Evolutionary conservation across 2,797 vertebrate genomes (phyloP).

Genomic region (Catamblyrhynchus diadema): DNA sequence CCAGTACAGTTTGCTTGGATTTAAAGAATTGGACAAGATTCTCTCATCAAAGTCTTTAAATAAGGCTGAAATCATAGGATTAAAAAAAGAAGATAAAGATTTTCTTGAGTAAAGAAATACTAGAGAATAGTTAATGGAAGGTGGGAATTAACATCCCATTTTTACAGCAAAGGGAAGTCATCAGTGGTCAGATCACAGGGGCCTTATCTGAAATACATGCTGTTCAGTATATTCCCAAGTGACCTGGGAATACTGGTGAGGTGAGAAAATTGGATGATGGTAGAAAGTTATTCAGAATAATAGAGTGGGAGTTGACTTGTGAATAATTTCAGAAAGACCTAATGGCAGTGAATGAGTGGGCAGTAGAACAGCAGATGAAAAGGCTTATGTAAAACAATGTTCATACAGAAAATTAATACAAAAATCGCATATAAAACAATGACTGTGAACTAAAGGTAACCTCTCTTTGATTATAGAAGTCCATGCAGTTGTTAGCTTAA

Average conservation of each 20-base stretch:
- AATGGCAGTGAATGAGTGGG: not conserved
- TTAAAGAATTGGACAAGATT: not conserved
- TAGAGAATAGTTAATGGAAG: not conserved
- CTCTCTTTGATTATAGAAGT: not conserved
- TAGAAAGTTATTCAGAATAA: not conserved
- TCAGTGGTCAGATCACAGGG: not conserved
- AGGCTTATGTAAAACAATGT: not conserved
- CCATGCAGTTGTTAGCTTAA: not conserved
- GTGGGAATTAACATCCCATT: not conserved
- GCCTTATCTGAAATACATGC: accelerated
- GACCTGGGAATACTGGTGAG: not conserved
- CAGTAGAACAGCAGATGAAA: not conserved
- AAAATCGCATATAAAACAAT: not conserved
- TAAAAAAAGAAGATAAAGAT: not conserved
- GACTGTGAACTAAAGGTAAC: not conserved
- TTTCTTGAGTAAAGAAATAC: not conserved
- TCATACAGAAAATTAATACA: not conserved
- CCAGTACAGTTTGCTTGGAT: not conserved
- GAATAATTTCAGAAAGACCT: not conserved
- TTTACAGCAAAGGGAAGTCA: not conserved
- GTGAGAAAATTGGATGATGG: not conserved
- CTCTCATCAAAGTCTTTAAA: not conserved
- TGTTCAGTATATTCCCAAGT: not conserved
- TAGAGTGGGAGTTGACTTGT: not conserved
- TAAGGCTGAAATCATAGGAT: not conserved